These are phyloP conservation scores for Bombus superbus DNA, from an alignment of 1,140 invertebrate genomes.

Conservation along the genomic window DNA sequence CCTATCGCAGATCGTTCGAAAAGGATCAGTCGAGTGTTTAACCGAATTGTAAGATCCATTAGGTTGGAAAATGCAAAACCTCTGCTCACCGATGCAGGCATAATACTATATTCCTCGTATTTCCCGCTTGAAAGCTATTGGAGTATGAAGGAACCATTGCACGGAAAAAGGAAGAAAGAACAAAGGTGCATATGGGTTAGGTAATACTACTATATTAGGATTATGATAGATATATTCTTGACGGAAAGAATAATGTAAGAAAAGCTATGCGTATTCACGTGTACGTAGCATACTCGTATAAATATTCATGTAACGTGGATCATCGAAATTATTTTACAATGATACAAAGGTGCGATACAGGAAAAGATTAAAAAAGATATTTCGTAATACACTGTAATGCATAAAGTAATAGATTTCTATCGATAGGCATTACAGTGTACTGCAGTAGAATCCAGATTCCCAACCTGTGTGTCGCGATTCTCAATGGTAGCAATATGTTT, in stretches of 20 bases:
- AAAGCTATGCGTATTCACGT: background rate
- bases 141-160: conserved; percentile 11
- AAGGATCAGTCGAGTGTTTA: conserved; percentile 48
- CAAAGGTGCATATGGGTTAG: background rate
- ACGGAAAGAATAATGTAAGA: background rate
- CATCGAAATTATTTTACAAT: conserved; percentile 3
- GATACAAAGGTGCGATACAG: background rate
- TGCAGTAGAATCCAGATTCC: no score
- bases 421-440: no score
- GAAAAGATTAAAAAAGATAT: background rate
- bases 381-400: background rate
- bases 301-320: background rate
- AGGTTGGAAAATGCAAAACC: conserved; percentile 48
- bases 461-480: background rate
- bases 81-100: conserved; percentile 34
- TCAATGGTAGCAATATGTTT: background rate
- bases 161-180: background rate
- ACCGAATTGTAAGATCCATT: conserved; percentile 46
- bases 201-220: background rate
- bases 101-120: conserved; percentile 44
- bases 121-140: background rate
- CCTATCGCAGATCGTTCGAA: background rate
- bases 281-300: background rate
- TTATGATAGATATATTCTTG: background rate
- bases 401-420: conserved; percentile 3